Conservation (phyloP, 2,888 invertebrate species). For the Trachelus tabidus region DNA sequence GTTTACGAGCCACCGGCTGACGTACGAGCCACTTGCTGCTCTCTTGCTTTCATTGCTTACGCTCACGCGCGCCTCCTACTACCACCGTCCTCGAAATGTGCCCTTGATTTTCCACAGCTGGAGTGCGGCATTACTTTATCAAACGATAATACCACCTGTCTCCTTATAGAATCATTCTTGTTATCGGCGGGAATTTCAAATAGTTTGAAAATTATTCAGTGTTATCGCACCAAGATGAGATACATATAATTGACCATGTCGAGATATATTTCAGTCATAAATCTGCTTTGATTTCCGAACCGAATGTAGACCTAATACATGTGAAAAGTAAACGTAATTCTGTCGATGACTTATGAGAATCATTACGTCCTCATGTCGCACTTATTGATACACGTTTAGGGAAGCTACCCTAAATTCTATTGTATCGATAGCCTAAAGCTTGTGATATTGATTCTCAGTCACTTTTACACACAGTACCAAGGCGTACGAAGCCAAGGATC, state of each 20-base stretch:
- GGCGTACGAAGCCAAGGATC: not conserved
- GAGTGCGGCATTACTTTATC: constrained; percentile 9
- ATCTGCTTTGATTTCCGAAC: not conserved
- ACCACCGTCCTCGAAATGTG: constrained; percentile 45
- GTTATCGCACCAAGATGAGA: not conserved
- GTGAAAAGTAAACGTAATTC: not conserved
- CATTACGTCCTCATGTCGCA: not conserved
- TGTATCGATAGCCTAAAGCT: not conserved
- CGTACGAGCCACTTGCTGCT: constrained; percentile 67
- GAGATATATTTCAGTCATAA: not conserved
- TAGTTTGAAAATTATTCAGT: not conserved
- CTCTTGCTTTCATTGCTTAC: constrained; percentile 62
- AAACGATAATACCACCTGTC: constrained; percentile 1
- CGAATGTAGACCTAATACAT: not conserved
- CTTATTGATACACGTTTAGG: not conserved
- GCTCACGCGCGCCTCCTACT: constrained; percentile 51
- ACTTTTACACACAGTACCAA: not conserved
- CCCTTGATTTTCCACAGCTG: constrained; percentile 45
- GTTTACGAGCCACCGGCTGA: constrained; percentile 67
- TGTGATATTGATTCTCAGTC: not conserved
- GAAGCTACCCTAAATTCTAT: not conserved
- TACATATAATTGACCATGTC: not conserved
- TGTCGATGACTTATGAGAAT: not conserved
- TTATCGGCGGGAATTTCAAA: not conserved
- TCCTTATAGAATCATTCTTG: not conserved